Evolutionary conservation across 1,140 invertebrate genomes (phyloP).

Genomic region (Cyphomyrmex costatus): DNA sequence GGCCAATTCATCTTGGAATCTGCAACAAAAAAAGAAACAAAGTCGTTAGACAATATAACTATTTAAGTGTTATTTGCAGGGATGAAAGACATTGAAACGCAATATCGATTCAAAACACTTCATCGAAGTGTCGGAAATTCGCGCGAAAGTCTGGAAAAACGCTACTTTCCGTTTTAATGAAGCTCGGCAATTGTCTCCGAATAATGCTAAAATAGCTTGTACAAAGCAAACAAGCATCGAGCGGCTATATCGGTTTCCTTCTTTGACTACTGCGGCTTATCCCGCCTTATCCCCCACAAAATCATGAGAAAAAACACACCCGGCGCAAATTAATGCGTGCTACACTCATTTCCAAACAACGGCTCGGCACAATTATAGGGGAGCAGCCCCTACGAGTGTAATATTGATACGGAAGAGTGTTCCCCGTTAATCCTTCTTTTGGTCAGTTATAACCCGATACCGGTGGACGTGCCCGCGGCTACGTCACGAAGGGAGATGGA

Average conservation of each 20-base stretch:
- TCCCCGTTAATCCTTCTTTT: conserved; percentile 58
- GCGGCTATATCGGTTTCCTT: conserved; percentile 41
- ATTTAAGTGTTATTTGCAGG: conserved; percentile 2
- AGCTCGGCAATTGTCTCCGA: conserved; percentile 27
- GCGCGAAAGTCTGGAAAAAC: neutral
- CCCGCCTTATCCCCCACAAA: conserved; percentile 48
- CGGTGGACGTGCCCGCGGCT: conserved; percentile 53
- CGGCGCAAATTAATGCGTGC: conserved; percentile 64
- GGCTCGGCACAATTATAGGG: conserved; percentile 43
- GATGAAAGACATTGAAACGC: conserved; percentile 15
- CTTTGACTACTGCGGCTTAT: conserved; percentile 17
- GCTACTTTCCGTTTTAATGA: neutral
- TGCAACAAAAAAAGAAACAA: conserved; percentile 73
- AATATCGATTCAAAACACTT: conserved; percentile 1
- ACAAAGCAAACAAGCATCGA: conserved; percentile 20
- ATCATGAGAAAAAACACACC: conserved; percentile 67
- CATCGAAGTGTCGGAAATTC: neutral
- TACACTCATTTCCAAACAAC: conserved; percentile 59
- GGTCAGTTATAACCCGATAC: conserved; percentile 45
- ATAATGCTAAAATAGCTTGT: conserved; percentile 37
- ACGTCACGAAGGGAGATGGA: conserved; percentile 45
- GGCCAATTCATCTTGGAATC: conserved; percentile 84
- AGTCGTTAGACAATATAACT: conserved; percentile 21
- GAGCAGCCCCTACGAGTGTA: conserved; percentile 9
- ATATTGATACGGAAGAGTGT: conserved; percentile 28